These are phyloP conservation scores for Enteromius treurensis DNA, from an alignment of 2,797 vertebrate species.

Conservation along the genomic window DNA sequence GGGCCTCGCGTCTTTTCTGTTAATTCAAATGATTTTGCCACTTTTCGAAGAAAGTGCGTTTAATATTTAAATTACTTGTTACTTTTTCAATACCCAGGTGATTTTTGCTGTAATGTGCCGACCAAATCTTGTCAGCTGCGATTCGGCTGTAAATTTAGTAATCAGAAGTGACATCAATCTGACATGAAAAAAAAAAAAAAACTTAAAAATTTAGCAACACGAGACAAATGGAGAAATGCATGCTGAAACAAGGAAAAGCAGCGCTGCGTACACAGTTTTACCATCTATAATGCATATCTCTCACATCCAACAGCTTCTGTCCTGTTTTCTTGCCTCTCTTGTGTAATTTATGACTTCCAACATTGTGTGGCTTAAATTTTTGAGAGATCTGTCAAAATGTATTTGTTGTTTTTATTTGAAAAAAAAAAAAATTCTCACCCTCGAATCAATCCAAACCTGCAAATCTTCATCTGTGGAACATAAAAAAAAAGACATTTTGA, in stretches of 20 bases:
- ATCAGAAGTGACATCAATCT: conserved; percentile 96
- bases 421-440: conserved; percentile 41
- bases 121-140: conserved; percentile 94
- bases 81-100: conserved; percentile 85
- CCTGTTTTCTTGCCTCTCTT: conserved; percentile 50
- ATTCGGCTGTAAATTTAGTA: conserved; percentile 96
- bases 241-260: conserved; percentile 91
- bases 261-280: conserved; percentile 87
- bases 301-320: conserved; percentile 72
- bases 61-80: conserved; percentile 93
- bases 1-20: conserved; percentile 82
- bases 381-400: conserved; percentile 56
- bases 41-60: conserved; percentile 86
- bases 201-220: conserved; percentile 97
- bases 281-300: conserved; percentile 95
- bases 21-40: conserved; percentile 97
- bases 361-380: conserved; percentile 41
- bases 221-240: conserved; percentile 92
- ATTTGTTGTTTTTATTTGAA: conserved; percentile 47
- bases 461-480: background rate
- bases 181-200: conserved; percentile 83
- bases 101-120: conserved; percentile 89
- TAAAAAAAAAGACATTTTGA: background rate
- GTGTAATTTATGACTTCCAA: conserved; percentile 49
- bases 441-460: background rate